Evolutionary conservation across 2,797 vertebrate species (phyloP).

Genomic region (Crocodylus rhombifer): DNA sequence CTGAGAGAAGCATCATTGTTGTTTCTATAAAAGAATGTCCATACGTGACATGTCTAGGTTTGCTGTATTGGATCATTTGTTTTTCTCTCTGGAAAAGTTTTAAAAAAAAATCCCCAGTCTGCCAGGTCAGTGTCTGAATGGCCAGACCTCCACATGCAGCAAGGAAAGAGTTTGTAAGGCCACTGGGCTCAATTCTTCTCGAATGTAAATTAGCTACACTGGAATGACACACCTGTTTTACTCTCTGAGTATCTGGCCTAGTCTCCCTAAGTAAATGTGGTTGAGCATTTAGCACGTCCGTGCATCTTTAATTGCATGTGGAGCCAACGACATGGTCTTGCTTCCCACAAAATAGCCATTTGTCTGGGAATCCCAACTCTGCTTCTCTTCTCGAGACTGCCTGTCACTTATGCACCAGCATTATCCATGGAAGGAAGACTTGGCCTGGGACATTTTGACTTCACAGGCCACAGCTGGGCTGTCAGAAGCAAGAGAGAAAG

Average conservation of each 20-base stretch:
- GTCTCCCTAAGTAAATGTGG: rapidly evolving
- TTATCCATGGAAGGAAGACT: rapidly evolving
- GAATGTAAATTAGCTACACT: background rate
- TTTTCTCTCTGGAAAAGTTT: background rate
- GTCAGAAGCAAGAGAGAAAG: background rate
- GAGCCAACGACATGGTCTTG: rapidly evolving
- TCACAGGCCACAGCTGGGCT: rapidly evolving
- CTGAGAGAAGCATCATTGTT: constrained; percentile 41
- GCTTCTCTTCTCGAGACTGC: rapidly evolving
- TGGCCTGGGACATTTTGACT: rapidly evolving
- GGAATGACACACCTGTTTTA: background rate
- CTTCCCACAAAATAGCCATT: background rate
- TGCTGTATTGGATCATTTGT: background rate
- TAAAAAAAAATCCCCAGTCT: background rate
- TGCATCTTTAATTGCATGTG: background rate
- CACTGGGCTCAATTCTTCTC: rapidly evolving
- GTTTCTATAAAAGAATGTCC: constrained; percentile 9
- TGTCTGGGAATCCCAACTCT: background rate
- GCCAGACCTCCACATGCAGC: background rate
- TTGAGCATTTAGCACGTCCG: background rate
- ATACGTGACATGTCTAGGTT: rapidly evolving
- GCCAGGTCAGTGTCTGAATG: background rate
- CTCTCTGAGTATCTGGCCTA: background rate
- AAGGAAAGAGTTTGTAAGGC: background rate
- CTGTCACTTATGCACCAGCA: background rate